Evolutionary conservation across 2,797 vertebrate species (phyloP).

Genomic region (Hipposideros larvatus): DNA sequence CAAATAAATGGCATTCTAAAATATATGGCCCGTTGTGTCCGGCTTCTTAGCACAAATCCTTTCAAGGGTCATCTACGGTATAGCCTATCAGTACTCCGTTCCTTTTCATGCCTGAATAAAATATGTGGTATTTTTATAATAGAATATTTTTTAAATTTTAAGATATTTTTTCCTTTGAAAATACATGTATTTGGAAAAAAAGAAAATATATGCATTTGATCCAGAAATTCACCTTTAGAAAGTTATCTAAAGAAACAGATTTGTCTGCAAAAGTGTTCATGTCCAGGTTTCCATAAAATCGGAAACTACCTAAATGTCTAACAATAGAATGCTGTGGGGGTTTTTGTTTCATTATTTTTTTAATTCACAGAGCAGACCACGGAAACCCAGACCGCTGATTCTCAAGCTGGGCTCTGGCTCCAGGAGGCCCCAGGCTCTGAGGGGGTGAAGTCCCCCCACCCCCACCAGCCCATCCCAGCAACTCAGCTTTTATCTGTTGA

Average conservation of each 20-base stretch:
- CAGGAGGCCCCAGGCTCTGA: not conserved
- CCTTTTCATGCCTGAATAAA: not conserved
- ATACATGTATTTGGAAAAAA: no score
- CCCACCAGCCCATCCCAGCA: not conserved
- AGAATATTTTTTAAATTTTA: not conserved
- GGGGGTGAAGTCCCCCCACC: not conserved
- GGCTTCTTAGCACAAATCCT: not conserved
- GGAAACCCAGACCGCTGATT: not conserved
- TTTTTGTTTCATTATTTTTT: not conserved
- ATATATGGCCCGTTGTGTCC: not conserved
- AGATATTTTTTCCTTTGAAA: not conserved
- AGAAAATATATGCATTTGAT: not conserved
- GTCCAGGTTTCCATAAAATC: not conserved
- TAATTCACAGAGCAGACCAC: not conserved
- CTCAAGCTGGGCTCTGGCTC: not conserved
- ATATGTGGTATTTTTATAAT: not conserved
- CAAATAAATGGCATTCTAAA: not conserved
- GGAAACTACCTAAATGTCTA: slow-evolving; percentile 12
- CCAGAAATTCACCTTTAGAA: not conserved
- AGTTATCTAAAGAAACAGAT: not conserved
- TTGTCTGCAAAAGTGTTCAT: not conserved
- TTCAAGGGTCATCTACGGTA: not conserved
- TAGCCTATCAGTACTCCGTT: not conserved
- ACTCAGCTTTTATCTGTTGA: not conserved
- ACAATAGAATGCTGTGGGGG: not conserved